These are phyloP conservation scores for Cataglyphis hispanica DNA, from an alignment of 1,140 invertebrate genomes.

Conservation along the genomic window DNA sequence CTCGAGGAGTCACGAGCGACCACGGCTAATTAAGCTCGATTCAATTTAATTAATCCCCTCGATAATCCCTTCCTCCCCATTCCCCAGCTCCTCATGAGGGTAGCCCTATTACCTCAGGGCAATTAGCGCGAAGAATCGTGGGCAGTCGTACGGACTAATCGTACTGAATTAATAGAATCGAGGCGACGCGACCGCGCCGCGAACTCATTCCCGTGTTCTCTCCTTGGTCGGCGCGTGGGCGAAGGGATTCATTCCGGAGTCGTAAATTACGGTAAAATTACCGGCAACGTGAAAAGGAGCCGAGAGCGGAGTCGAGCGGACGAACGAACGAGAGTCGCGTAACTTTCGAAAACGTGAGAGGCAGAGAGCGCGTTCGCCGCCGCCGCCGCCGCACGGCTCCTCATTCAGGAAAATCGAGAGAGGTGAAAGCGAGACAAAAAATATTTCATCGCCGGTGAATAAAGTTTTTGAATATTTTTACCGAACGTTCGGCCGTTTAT, in stretches of 20 bases:
- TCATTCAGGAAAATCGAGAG: conserved; percentile 70
- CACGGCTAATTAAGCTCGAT: conserved; percentile 82
- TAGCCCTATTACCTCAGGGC: conserved; percentile 35
- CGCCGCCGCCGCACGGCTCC: conserved; percentile 11
- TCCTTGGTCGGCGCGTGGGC: conserved; percentile 62
- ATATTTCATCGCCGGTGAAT: conserved; percentile 58
- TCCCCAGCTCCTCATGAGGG: background rate
- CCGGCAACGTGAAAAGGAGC: conserved; percentile 64
- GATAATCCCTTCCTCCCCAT: conserved; percentile 31
- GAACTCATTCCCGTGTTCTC: conserved; percentile 30
- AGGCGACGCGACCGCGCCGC: conserved; percentile 11
- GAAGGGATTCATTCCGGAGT: conserved; percentile 59
- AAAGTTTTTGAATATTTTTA: conserved; percentile 63
- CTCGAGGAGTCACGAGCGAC: conserved; percentile 53
- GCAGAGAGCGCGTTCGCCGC: background rate
- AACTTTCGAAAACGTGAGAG: conserved; percentile 77
- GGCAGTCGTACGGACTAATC: conserved; percentile 67
- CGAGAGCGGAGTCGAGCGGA: background rate
- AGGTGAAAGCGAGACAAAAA: conserved; percentile 74
- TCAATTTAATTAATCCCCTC: conserved; percentile 81
- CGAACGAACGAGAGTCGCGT: conserved; percentile 44
- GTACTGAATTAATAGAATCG: conserved; percentile 73
- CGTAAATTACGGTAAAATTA: conserved; percentile 75
- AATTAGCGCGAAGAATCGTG: conserved; percentile 75
- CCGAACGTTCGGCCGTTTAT: conserved; percentile 6